Evolutionary conservation across 2,113 vertebrate species (phyloP), one percentile per base, ranked within the genome.

Genomic region (Fulica atra): DNA sequence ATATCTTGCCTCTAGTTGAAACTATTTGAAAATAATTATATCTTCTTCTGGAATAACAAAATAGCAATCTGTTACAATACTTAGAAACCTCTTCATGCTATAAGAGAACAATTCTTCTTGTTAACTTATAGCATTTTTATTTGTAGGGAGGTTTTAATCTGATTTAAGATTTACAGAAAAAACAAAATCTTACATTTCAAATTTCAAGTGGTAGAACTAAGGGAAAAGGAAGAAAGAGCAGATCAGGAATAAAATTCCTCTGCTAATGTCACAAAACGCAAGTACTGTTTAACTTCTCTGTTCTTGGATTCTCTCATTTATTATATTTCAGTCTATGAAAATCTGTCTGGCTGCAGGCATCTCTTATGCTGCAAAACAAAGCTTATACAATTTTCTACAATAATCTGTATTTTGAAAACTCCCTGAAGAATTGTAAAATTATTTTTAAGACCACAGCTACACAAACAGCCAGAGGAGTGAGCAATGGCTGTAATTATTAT

Each of bases 21-120:
- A 81, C 23, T n/a, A 46, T 91, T 56, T 88, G 48, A 91, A 93
- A 92, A 88, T 80, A 69, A 66, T 77, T 71, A 13, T 76, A 94
- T 92, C 8, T 87, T 92, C 81, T 78, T 21, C 61, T 59, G 44
- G 14, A 82, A 80, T 54, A 81, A 88, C 7, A 91, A 82, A 95
- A 76, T 51, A 92, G 4, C 24, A 50, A 35, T 82, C 40, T 86
- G 4, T 88, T 76, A 53, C 16, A 5, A 59, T 76, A 79, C 40
- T 86, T 93, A 78, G 5, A 7, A 72, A 79, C 7, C 11, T 46
- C 23, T 40, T 70, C 33, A 46, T 91, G 33, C 13, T 72, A 7
- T 25, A 85, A 74, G 3, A 69, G 40, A 89, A 68, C 3, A 65
- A 56, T 57, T 72, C 2, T 92, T 86, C 35, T 60, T 16, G 13